A percentile compares a stretch with the other conserved stretches of the same genome.
Evolutionary conservation across 2,888 invertebrate species (phyloP).

Genomic region (Labia minor): DNA sequence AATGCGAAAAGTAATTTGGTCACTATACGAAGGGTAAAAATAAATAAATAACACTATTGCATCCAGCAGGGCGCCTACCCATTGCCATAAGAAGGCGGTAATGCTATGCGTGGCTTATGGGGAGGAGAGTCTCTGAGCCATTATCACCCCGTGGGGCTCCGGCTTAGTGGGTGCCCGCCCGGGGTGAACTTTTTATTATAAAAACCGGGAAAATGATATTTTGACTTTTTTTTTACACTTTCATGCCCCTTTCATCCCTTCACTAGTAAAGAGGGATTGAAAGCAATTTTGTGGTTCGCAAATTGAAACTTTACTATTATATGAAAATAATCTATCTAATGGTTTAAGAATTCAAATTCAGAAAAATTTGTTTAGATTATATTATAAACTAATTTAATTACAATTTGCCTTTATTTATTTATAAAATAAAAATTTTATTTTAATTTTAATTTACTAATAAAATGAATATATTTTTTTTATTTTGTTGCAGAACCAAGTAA

Average conservation of each 20-base stretch:
- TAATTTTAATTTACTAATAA: too few species aligned
- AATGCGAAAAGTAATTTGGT: slow-evolving; percentile 13
- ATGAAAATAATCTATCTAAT: not conserved
- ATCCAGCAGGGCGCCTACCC: slow-evolving; percentile 19
- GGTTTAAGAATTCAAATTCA: not conserved
- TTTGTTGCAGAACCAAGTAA: slow-evolving; percentile 79
- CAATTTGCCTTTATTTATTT: too few species aligned
- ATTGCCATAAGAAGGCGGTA: not conserved
- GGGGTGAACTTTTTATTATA: slow-evolving; percentile 14
- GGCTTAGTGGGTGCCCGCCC: slow-evolving; percentile 14
- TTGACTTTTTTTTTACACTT: slow-evolving; percentile 13
- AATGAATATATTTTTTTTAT: slow-evolving; percentile 23
- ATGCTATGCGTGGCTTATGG: not conserved
- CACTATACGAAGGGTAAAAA: not conserved
- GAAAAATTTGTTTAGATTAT: not conserved
- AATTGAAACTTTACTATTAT: not conserved
- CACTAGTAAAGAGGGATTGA: not conserved
- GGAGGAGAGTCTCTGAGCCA: not conserved
- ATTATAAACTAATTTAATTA: not conserved
- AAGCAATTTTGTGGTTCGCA: slow-evolving; percentile 8
- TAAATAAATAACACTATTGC: slow-evolving; percentile 18
- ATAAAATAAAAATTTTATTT: not conserved
- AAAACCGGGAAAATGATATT: slow-evolving; percentile 5
- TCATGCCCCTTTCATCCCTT: not conserved
- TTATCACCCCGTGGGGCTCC: slow-evolving; percentile 6